These are phyloP conservation scores for Bettongia penicillata DNA, from an alignment of 2,113 vertebrate species.

Conservation along the genomic window DNA sequence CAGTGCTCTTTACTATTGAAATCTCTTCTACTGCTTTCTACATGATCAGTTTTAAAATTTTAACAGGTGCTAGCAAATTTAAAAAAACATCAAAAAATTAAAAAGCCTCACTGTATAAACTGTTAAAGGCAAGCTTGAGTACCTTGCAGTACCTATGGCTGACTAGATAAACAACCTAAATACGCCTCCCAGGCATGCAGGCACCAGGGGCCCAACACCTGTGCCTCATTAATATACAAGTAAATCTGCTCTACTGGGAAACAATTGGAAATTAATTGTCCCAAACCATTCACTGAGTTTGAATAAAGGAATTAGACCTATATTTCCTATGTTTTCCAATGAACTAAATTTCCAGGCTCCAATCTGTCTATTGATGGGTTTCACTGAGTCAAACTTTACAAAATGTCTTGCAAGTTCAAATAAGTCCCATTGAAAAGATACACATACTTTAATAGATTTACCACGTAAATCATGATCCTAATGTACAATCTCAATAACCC, in stretches of 20 bases:
- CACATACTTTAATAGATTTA: conserved; percentile 31
- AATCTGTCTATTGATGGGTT: conserved; percentile 69
- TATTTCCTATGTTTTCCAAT: conserved; percentile 80
- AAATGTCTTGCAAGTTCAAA: conserved; percentile 65
- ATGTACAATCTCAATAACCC: conserved; percentile 10
- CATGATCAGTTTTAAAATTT: conserved; percentile 88
- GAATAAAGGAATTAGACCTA: conserved; percentile 87
- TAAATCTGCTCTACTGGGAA: conserved; percentile 90
- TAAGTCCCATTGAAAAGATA: conserved; percentile 59
- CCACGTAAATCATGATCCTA: conserved; percentile 19
- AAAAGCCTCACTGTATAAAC: conserved; percentile 86
- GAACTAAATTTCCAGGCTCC: conserved; percentile 77
- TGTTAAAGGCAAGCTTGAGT: conserved; percentile 87
- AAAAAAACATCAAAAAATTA: conserved; percentile 84
- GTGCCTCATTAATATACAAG: conserved; percentile 92
- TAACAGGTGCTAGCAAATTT: conserved; percentile 88
- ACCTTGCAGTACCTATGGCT: conserved; percentile 88
- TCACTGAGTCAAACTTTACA: conserved; percentile 54
- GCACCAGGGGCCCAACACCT: conserved; percentile 90
- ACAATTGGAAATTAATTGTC: conserved; percentile 93
- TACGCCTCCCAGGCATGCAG: conserved; percentile 88
- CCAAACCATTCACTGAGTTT: conserved; percentile 88
- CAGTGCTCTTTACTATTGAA: conserved; percentile 84
- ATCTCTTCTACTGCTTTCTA: conserved; percentile 84
- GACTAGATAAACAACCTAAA: conserved; percentile 90